These are phyloP conservation scores for Napeogenes inachia DNA, from an alignment of 2,888 invertebrate species.

Conservation along the genomic window DNA sequence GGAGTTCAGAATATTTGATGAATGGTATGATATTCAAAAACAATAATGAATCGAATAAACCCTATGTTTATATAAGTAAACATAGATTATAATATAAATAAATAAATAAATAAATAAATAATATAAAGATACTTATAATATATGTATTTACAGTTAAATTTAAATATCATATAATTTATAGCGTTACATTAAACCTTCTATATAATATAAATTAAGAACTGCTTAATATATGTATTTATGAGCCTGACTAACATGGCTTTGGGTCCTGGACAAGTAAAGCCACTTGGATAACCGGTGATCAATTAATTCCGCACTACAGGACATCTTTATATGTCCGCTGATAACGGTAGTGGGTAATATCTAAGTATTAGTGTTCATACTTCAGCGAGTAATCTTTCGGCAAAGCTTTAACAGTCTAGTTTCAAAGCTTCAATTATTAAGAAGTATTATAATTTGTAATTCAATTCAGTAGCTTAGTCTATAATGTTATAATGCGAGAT, in stretches of 20 bases:
- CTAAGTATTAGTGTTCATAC: conserved; percentile 32
- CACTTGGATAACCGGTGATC: conserved; percentile 42
- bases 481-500: background rate
- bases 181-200: conserved; percentile 6
- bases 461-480: conserved; percentile 6
- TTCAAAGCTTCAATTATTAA: too few species aligned
- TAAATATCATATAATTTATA: background rate
- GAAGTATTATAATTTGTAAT: background rate
- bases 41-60: too few species aligned
- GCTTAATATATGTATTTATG: conserved; percentile 44
- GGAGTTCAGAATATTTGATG: too few species aligned
- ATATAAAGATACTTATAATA: too few species aligned
- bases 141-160: too few species aligned
- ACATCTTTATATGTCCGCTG: conserved; percentile 54
- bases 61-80: too few species aligned
- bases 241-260: conserved; percentile 45
- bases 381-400: conserved; percentile 36
- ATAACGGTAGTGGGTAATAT: conserved; percentile 49
- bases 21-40: too few species aligned
- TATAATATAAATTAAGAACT: background rate
- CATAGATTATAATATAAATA: too few species aligned
- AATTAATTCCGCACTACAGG: conserved; percentile 57
- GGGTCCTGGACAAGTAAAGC: conserved; percentile 33
- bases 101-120: too few species aligned
- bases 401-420: conserved; percentile 37